A percentile compares a stretch with the other conserved stretches of the same genome.
Evolutionary conservation across 2,888 invertebrate genomes (phyloP).

Genomic region (Digitonthophagus gazella): DNA sequence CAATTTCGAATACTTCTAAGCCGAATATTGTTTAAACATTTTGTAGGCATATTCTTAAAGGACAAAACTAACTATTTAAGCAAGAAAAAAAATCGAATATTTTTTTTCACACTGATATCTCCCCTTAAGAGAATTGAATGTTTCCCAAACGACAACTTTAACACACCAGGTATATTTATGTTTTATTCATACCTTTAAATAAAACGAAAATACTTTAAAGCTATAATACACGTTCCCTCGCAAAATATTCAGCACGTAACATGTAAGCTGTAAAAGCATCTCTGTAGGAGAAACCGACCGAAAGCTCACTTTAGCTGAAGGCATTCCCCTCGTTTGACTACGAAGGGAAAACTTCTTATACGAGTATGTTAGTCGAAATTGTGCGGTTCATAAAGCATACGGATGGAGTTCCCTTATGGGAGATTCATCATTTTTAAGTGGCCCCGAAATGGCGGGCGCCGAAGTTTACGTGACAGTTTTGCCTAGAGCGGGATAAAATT

Average conservation of each 20-base stretch:
- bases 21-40: too few relatives aligned
- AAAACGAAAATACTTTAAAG: background rate
- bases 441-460: slow-evolving; percentile 1
- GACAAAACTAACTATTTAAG: too few relatives aligned
- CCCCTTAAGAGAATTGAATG: too few relatives aligned
- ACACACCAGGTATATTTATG: background rate
- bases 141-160: too few relatives aligned
- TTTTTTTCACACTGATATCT: too few relatives aligned
- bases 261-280: background rate
- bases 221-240: too few relatives aligned
- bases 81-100: too few relatives aligned
- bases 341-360: background rate
- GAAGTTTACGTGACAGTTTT: slow-evolving; percentile 17
- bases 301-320: background rate
- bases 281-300: background rate
- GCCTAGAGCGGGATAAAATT: background rate
- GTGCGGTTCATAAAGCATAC: background rate
- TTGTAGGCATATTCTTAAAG: too few relatives aligned
- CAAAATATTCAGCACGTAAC: background rate
- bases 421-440: slow-evolving; percentile 15
- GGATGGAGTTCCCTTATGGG: slow-evolving; percentile 6
- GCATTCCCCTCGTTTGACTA: background rate
- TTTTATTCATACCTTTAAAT: background rate
- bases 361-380: background rate
- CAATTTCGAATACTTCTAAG: too few relatives aligned